Percentiles rank a stretch among this genome's conserved stretches.
Conservation (phyloP, 2,888 invertebrate species). For the Cheilosia vulpina region DNA sequence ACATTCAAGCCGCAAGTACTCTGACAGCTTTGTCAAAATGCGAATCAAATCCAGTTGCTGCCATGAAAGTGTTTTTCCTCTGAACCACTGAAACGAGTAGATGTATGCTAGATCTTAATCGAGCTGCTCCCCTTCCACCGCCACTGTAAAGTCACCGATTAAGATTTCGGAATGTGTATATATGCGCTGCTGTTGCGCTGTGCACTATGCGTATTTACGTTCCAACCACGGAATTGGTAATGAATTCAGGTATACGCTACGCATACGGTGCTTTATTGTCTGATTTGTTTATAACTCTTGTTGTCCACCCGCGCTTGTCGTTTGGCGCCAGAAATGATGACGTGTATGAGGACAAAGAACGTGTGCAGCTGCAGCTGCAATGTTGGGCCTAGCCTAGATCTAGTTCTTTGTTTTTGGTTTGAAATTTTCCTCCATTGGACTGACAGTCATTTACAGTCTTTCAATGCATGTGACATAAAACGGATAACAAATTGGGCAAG, state of each 20-base stretch:
- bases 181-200: constrained; percentile 28
- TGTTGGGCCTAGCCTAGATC: constrained; percentile 61
- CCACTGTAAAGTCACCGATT: constrained; percentile 17
- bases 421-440: constrained; percentile 5
- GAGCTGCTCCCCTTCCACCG: constrained; percentile 44
- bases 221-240: constrained; percentile 54
- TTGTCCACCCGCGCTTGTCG: constrained; percentile 62
- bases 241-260: constrained; percentile 42
- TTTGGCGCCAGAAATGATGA: constrained; percentile 61
- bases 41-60: constrained; percentile 40
- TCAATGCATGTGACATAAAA: constrained; percentile 58
- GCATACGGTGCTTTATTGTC: neutral
- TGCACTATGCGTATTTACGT: constrained; percentile 42
- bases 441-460: constrained; percentile 48
- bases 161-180: constrained; percentile 41
- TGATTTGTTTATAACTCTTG: constrained; percentile 34
- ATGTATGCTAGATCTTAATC: constrained; percentile 57
- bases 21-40: constrained; percentile 63
- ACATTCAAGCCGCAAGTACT: constrained; percentile 5
- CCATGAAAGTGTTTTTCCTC: constrained; percentile 23
- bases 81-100: constrained; percentile 19
- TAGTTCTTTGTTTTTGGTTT: constrained; percentile 27
- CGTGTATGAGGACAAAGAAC: constrained; percentile 67
- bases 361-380: constrained; percentile 66
- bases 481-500: constrained; percentile 56